These are phyloP conservation scores for Furnarius figulus DNA, from an alignment of 2,113 vertebrate genomes.

Conservation along the genomic window DNA sequence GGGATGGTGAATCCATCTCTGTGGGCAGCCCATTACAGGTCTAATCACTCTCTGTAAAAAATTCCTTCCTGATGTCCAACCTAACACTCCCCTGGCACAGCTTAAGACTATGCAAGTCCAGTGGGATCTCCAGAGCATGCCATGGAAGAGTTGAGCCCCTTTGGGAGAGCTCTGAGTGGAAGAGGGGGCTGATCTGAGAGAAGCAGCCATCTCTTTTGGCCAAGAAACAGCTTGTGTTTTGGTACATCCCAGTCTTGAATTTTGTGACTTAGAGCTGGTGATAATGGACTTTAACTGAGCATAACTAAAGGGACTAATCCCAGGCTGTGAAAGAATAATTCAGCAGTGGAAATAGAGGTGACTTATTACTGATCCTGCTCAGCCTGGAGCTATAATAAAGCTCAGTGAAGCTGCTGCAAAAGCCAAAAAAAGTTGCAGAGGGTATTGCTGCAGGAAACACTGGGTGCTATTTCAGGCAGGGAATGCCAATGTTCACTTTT, in stretches of 20 bases:
- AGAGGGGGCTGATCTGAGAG: not conserved
- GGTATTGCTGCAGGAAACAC: not conserved
- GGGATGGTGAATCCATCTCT: no score
- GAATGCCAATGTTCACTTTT: fast-evolving
- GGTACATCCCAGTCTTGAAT: not conserved
- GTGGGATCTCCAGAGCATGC: fast-evolving
- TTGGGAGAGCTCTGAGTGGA: not conserved
- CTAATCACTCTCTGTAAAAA: no score
- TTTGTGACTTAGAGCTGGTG: not conserved
- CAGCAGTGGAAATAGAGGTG: not conserved
- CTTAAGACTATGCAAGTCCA: not conserved
- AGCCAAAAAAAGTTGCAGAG: not conserved
- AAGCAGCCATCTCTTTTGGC: not conserved
- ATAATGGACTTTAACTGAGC: not conserved
- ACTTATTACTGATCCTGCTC: not conserved
- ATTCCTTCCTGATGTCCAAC: no score
- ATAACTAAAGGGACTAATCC: not conserved
- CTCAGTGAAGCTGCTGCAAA: not conserved
- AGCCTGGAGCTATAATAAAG: not conserved
- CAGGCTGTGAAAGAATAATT: not conserved
- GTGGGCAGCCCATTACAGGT: no score
- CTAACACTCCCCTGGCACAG: no score
- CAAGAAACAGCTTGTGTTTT: not conserved
- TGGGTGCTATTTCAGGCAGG: not conserved
- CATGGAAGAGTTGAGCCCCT: not conserved